Evolutionary conservation across 2,113 vertebrate genomes (phyloP).

Genomic region (Oreocharis arfaki): DNA sequence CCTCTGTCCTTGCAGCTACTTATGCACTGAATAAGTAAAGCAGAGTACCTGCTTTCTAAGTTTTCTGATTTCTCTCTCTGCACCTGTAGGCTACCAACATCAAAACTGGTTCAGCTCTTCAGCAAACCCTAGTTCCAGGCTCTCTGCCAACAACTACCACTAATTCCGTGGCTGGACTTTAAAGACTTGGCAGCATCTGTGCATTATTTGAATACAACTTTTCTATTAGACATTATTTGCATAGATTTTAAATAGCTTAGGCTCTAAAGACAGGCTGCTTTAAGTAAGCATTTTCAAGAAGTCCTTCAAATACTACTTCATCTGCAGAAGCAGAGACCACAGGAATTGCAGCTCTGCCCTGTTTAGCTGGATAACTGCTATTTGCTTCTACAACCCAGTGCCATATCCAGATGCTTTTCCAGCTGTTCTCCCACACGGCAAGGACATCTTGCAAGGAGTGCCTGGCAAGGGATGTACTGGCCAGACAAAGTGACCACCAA

Average conservation of each 20-base stretch:
- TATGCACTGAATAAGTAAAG: not conserved
- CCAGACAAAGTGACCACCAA: not conserved
- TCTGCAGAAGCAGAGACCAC: not conserved
- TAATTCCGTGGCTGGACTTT: not conserved
- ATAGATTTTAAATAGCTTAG: not conserved
- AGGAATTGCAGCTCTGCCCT: not conserved
- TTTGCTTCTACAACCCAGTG: not conserved
- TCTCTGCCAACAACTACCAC: not conserved
- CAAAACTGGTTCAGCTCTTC: not conserved
- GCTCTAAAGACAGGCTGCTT: not conserved
- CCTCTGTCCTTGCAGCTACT: not conserved
- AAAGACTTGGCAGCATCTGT: slow-evolving; percentile 16
- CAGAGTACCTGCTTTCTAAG: not conserved
- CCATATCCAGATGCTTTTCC: rapidly evolving
- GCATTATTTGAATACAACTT: not conserved
- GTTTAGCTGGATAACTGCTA: not conserved
- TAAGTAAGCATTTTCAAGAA: not conserved
- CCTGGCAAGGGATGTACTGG: not conserved
- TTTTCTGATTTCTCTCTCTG: not conserved
- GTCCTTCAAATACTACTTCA: not conserved
- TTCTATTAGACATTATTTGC: slow-evolving; percentile 17
- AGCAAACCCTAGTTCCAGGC: not conserved
- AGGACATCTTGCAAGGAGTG: not conserved
- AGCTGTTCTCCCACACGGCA: not conserved
- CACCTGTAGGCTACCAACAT: not conserved